Evolutionary conservation across 2,888 invertebrate species (phyloP).

Genomic region (Taenaris catops): DNA sequence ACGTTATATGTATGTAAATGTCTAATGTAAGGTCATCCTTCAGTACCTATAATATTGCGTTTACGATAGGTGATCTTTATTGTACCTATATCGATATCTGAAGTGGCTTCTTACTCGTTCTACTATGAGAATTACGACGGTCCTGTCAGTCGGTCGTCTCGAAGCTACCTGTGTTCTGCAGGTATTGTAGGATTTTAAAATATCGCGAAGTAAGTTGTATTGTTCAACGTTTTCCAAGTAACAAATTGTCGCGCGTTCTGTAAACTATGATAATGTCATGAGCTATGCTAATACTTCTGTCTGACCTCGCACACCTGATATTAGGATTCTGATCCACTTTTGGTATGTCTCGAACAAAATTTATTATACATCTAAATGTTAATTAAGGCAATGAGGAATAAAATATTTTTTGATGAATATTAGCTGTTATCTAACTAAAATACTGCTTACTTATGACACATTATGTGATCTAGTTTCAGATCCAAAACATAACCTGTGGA

Average conservation of each 20-base stretch:
- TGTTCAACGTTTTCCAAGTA: too few species aligned
- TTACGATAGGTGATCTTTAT: constrained; percentile 47
- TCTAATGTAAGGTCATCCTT: constrained; percentile 27
- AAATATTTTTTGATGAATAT: constrained; percentile 48
- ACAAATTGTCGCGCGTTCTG: constrained; percentile 32
- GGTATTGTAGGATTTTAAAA: too few species aligned
- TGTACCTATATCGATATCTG: constrained; percentile 53
- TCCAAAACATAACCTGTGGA: constrained; percentile 48
- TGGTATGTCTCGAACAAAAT: constrained; percentile 63
- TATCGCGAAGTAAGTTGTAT: too few species aligned
- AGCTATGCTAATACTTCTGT: constrained; percentile 57
- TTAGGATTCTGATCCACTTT: constrained; percentile 63
- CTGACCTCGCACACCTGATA: constrained; percentile 64
- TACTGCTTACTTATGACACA: constrained; percentile 44
- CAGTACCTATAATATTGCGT: constrained; percentile 45
- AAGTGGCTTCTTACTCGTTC: constrained; percentile 48
- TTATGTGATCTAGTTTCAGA: constrained; percentile 65
- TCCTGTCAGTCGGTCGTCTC: constrained; percentile 57
- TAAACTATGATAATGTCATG: constrained; percentile 38
- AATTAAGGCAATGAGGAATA: constrained; percentile 63
- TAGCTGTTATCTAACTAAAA: constrained; percentile 44
- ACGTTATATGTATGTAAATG: constrained; percentile 19
- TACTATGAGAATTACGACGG: constrained; percentile 53
- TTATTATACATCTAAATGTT: constrained; percentile 68
- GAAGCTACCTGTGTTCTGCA: constrained; percentile 33